phyloP scores from a whole-genome alignment of 2,113 vertebrate species.

The Chroicocephalus ridibundus region DNA sequence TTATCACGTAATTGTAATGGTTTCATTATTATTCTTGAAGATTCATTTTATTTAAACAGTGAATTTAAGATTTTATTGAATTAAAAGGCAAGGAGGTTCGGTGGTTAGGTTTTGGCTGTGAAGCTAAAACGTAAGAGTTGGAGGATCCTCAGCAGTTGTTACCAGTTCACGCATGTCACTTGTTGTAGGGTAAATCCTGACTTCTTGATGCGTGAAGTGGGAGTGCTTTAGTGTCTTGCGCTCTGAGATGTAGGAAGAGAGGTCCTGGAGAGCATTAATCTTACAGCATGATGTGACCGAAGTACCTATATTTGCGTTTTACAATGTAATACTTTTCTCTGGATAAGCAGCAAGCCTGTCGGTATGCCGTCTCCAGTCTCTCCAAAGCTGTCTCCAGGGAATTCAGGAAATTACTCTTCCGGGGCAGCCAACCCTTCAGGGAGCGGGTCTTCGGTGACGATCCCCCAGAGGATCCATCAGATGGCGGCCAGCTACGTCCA shows the following conservation, averaged over 20 bases:
- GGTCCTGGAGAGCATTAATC: not conserved
- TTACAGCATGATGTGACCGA: not conserved
- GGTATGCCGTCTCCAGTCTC: slow-evolving; percentile 97
- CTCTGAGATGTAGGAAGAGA: not conserved
- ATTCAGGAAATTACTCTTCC: slow-evolving; percentile 88
- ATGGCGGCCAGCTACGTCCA: slow-evolving; percentile 99
- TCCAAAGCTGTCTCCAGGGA: slow-evolving; percentile 95
- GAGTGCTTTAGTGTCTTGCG: not conserved
- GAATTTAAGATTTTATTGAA: not conserved
- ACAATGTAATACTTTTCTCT: not conserved
- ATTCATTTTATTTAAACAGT: not conserved
- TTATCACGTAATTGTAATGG: not conserved
- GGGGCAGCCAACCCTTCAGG: slow-evolving; percentile 86
- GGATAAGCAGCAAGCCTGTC: slow-evolving; percentile 84
- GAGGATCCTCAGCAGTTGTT: not conserved
- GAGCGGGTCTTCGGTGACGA: slow-evolving; percentile 91
- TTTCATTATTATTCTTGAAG: not conserved
- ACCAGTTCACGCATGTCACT: not conserved
- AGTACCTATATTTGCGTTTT: not conserved
- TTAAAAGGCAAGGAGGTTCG: not conserved
- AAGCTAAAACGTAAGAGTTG: not conserved
- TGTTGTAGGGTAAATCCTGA: not conserved
- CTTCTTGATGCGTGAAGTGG: not conserved
- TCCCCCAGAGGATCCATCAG: slow-evolving; percentile 98
- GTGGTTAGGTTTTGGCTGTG: not conserved